Evolutionary conservation across 2,113 vertebrate genomes (phyloP), one percentile per base, ranked within the genome.

Genomic region (Pycnonotus jocosus): DNA sequence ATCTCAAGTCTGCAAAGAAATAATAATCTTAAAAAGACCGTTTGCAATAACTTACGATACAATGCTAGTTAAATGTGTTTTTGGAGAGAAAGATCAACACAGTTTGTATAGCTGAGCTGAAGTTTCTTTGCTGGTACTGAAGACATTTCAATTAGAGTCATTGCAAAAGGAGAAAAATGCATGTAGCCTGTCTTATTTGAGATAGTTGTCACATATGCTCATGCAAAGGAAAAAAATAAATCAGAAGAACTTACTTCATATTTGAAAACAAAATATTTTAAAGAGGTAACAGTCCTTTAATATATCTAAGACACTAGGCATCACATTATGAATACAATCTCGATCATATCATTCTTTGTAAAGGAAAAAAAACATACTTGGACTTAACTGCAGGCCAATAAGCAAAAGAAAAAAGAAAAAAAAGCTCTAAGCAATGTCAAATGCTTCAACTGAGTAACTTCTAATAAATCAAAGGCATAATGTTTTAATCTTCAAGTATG

Each of bases 401-500:
- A 74, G 12, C 6, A 8, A 58, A 42, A 65, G 77, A 40, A 78
- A 13, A 9, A 14, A 47, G 27, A 28, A 9, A 30, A 69, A 66
- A 62, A 56, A 44, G 13, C 20, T 66, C 25, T 71, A 74, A 53
- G 51, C 61, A 95, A 92, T 71, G 85, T 73, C 84, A 96, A 92
- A 89, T 33, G 22, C 56, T 95, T 83, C 68, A 84, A 22, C 24
- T 40, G 77, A 78, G 74, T 81, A 87, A 57, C 30, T 91, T 86
- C 57, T 82, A 87, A 88, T 45, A 94, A 95, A 85, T 88, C 74
- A 82, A 87, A 93, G 22, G 12, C 35, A n/a, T 48, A 68, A 56
- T 69, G 17, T 88, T 92, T 91, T 80, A 85, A 90, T 90, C 71
- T 96, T 90, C 71, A 62, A 82, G 56, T 74, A 35, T 62, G 27